Base-by-base conservation (phyloP, 2,797 vertebrate species). In the Bovichtus variegatus region DNA sequence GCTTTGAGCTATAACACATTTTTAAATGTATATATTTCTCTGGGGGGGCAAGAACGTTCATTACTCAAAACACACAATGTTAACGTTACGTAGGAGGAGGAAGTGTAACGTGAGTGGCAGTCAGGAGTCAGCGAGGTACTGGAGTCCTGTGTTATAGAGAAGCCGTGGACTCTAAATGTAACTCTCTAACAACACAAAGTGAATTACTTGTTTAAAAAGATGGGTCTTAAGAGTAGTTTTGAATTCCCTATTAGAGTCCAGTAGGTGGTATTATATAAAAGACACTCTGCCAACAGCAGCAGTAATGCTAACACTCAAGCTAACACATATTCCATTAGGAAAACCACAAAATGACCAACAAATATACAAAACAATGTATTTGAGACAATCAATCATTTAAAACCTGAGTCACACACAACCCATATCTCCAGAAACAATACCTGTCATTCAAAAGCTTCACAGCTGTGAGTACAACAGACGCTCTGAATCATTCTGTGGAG, bases 71-170 rank as follows among this genome's bases (percentile, higher is more conserved):
- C 16, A 68, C 10, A 41, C 29, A 31, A 29, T 18, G 47, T 38
- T 40, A 44, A 55, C 23, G 18, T 71, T 38, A 60, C 1, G 7
- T 36, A 61, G 58, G 38, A 75, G 43, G 50, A 71, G 44, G 44
- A 81, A 25, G 21, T 1, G 21, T 69, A 64, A 70, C 72, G 43
- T 53, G 3, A 83, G 66, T 40, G 60, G 53, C 47, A 81, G 44
- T 60, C 23, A 53, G 41, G 57, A 65, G 63, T 60, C 46, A 58
- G 50, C 61, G 53, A 65, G 50, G 46, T 29, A 9, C 65, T 34
- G 21, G 29, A 18, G 29, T 65, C 25, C 57, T 67, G 21, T 5
- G 16, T 25, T n/a, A 31, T 50, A 18, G 9, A 23, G 41, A 61
- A 71, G n/a, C 49, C 18, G 49, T 59, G 31, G 15, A 18, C 11